Percentiles rank a stretch among this genome's conserved stretches.
phyloP scores from a whole-genome alignment of 2,113 vertebrate species.

The Daubentonia madagascariensis region DNA sequence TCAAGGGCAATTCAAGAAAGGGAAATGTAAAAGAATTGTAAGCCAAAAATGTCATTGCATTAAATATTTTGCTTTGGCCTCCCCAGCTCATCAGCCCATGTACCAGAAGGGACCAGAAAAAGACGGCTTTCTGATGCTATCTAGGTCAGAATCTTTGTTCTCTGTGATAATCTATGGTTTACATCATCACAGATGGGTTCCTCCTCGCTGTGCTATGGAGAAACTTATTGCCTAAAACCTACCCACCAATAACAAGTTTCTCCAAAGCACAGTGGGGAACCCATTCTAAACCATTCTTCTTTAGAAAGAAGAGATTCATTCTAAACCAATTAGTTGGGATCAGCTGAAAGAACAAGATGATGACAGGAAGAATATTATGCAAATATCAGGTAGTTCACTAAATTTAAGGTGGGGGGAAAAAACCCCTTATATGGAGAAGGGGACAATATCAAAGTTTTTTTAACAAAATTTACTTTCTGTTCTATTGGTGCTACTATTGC shows the following conservation, averaged over 20 bases:
- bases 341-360: constrained; percentile 18
- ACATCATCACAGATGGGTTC: not conserved
- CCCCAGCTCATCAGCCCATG: not conserved
- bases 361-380: not conserved
- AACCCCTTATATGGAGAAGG: not conserved
- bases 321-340: not conserved
- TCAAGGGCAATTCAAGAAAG: not conserved
- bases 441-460: not conserved
- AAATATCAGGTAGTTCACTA: not conserved
- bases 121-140: not conserved
- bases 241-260: not conserved
- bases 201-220: not conserved
- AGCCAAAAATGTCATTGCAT: not conserved
- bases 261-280: not conserved
- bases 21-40: not conserved
- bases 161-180: not conserved
- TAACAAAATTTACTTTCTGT: constrained; percentile 21
- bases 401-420: not conserved
- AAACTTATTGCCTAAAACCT: constrained; percentile 11
- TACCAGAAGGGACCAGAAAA: not conserved
- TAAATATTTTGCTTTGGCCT: not conserved
- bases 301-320: not conserved
- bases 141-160: not conserved
- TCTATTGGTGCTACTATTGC: not conserved
- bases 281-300: not conserved